Evolutionary conservation across 2,113 vertebrate species (phyloP), one percentile per base, ranked within the genome.

Genomic region (Melanostigma gelatinosum): DNA sequence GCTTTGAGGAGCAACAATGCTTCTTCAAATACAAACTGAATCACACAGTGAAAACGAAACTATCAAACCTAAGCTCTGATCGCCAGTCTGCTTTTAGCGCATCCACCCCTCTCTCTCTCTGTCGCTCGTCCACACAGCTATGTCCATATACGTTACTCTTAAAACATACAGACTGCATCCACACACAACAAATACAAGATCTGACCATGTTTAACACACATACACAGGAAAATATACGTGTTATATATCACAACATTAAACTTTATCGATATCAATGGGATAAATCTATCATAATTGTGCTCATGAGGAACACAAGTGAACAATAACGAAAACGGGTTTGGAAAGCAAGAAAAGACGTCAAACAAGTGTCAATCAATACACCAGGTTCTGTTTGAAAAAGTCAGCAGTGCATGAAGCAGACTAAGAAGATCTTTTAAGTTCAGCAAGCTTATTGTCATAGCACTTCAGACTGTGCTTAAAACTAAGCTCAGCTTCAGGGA

Each of bases 401-500:
- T 76, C 83, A 60, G 63, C 40, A 79, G 48, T 11, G 71, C 79
- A 64, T 87, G 52, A 81, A 74, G 75, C 22, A 22, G 54, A 57
- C 7, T 50, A 32, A 72, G 77, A 70, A 16, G 34, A 38, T 68
- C 40, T 76, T 87, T 83, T 57, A 77, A 69, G 29, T 75, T 29
- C 58, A 65, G 40, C 67, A 60, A 75, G 54, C 6, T 52, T n/a
- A 64, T 57, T 29, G 55, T 88, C 82, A 82, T 40, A 86, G 86
- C 77, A 88, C 75, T 83, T 85, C 75, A 81, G 34, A 48, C 22
- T 34, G 44, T 15, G 8, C 70, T 72, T 48, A 60, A 82, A 77
- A 48, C 55, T 55, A 12, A 68, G 62, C 72, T 73, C 61, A 79
- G 68, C 48, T 24, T 74, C 50, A 61, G 64, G 63, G 71, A 83